Conservation (phyloP, 2,888 invertebrate genomes). For the Trachelus tabidus region DNA sequence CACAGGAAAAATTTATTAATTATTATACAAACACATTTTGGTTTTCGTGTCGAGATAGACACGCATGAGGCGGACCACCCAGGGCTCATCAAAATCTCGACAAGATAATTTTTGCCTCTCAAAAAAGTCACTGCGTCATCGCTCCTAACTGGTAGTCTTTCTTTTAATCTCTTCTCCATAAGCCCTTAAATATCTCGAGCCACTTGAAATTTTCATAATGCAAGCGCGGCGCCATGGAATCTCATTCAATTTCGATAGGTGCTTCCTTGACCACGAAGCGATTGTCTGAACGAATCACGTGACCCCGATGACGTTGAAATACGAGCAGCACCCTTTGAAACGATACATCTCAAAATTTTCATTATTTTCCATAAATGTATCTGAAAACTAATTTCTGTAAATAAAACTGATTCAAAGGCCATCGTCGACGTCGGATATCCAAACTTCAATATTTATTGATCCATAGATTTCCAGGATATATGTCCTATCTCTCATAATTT, state of each 20-base stretch:
- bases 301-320: neutral
- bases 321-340: neutral
- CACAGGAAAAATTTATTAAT: conserved; percentile 9
- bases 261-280: conserved; percentile 4
- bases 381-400: neutral
- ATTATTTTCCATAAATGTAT: neutral
- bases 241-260: conserved; percentile 29
- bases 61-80: conserved; percentile 53
- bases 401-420: neutral
- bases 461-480: neutral
- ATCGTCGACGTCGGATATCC: too few species aligned
- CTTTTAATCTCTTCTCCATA: conserved; percentile 58
- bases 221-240: conserved; percentile 30
- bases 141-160: conserved; percentile 65
- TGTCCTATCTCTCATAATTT: neutral
- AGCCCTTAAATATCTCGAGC: conserved; percentile 48
- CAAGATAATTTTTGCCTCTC: conserved; percentile 61
- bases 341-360: neutral
- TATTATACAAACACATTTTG: conserved; percentile 11
- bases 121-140: conserved; percentile 63
- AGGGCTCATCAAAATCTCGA: conserved; percentile 51
- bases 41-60: conserved; percentile 6
- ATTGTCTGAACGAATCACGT: neutral
- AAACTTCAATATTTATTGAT: neutral
- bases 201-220: conserved; percentile 55